Base-by-base conservation (phyloP, 2,113 vertebrate species). In the Rhinolophus ferrumequinum region DNA sequence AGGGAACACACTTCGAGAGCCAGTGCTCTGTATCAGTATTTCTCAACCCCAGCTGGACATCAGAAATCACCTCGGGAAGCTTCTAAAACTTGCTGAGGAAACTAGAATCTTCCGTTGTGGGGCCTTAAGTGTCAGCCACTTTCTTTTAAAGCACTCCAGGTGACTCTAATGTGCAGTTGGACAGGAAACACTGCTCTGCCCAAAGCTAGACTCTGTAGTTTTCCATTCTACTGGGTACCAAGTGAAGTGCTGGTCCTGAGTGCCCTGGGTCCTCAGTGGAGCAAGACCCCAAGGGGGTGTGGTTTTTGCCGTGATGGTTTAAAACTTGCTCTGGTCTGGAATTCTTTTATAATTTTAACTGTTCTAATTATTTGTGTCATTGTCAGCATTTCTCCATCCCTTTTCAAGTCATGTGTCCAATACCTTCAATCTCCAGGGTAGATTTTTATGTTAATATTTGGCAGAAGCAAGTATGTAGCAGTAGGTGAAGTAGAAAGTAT, bases 381-480 rank as follows among this genome's bases (percentile, higher is more conserved):
- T 97, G 66, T 62, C 92, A 93, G 19, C 18, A 58, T 96, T 92
- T 95, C 35, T 88, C 19, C 22, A 86, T 66, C 15, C 15, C 41
- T 91, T 30, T 96, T 93, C 70, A 86, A 76, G 30, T 50, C 60
- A 6, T 24, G 24, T 92, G 33, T 82, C 62, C 41, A 89, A 86
- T 92, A 56, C 18, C 26, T 66, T 97, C 35, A 95, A 28, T 86
- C 26, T 79, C 35, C 70, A 56, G 33, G 35, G 41, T 80, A 24
- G 47, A 77, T 85, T 96, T 44, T 95, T 80, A 72, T 41, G 35
- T 84, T 87, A 72, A 18, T 86, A 64, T 85, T 87, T 87, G 83
- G 12, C 28, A 80, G 67, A 93, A 92, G 28, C 52, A 90, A 67
- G 26, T 62, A 50, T 85, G 67, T 95, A 84, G 35, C 62, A 93